Evolutionary conservation across 2,888 invertebrate species (phyloP), one percentile per base, ranked within the genome.

Genomic region (Acleris literana): DNA sequence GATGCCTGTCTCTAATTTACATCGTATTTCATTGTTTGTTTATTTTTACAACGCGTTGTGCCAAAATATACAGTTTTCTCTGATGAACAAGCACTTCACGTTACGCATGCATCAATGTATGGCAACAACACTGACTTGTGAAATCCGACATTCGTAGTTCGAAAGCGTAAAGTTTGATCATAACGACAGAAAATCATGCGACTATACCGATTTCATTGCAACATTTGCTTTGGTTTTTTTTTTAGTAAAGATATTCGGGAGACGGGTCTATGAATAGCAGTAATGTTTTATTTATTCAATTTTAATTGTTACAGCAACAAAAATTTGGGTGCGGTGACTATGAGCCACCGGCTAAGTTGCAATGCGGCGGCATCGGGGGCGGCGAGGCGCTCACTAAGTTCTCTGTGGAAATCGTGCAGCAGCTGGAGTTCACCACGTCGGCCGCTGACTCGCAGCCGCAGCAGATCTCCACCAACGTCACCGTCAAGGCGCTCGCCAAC

Each of bases 401-500:
- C 90, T 97, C 97, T 5, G 97, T 98, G 69, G 97, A 98, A 90
- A 98, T 98, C 77, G 97, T 98, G 22, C 98, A 98, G 85, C 97
- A 97, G 85, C 91, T 97, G 63, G 97, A 98, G 86, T 97, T 97
- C 84, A 97, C 97, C 70, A 97, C 97, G 51, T 97, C 96, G 55
- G 96, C 96, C 61, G 97, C 97, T 55, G 97, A 96, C 82, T 96
- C 96, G 7, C 97, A 97, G 82, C 96, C 97, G 61, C 97, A 97
- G 82, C 97, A 97, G 88, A 97, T 97, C 74, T 97, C 96, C 80
- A 97, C 98, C 72, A 97, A 97, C 93, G 97, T 98, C 66, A 98
- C 97, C 61, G 97, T 98, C 71, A 98, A 97, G 76, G 92, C 90
- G 68, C 85, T 92, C 77, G 93, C 85, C 74, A 93, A 90, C 80